These are phyloP conservation scores for Kradibia gibbosae DNA, from an alignment of 1,140 invertebrate genomes.

Conservation along the genomic window DNA sequence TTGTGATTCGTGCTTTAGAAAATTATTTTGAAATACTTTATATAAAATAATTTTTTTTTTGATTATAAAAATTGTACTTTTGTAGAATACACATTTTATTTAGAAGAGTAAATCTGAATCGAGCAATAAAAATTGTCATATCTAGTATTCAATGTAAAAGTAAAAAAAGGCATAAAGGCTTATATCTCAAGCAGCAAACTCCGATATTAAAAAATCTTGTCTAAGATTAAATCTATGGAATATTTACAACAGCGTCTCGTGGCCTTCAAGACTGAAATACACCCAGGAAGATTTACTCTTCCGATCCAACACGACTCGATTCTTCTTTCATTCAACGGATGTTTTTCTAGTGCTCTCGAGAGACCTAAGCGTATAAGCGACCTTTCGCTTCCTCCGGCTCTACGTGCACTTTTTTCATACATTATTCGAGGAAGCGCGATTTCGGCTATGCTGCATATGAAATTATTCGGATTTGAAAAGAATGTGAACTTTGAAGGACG, in stretches of 20 bases:
- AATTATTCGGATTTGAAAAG: not conserved
- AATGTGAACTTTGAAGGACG: no score
- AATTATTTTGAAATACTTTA: no score
- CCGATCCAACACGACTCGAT: not conserved
- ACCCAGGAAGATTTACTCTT: not conserved
- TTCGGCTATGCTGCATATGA: not conserved
- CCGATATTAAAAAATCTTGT: not conserved
- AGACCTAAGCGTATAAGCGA: not conserved
- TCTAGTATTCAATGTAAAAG: no score
- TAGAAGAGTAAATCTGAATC: no score
- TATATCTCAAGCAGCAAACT: not conserved
- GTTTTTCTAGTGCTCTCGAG: not conserved
- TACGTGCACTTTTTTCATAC: not conserved
- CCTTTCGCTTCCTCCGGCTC: not conserved
- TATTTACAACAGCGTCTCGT: not conserved
- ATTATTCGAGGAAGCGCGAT: slow-evolving; percentile 3
- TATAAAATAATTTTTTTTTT: no score
- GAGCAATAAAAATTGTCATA: no score
- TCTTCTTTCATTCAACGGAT: not conserved
- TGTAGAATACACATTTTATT: no score
- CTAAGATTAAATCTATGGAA: not conserved
- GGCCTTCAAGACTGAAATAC: not conserved
- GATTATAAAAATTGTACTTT: no score
- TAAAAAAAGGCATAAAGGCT: not conserved
- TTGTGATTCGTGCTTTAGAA: no score